These are phyloP conservation scores for Andrena marginata DNA, from an alignment of 2,888 invertebrate species.

Conservation along the genomic window DNA sequence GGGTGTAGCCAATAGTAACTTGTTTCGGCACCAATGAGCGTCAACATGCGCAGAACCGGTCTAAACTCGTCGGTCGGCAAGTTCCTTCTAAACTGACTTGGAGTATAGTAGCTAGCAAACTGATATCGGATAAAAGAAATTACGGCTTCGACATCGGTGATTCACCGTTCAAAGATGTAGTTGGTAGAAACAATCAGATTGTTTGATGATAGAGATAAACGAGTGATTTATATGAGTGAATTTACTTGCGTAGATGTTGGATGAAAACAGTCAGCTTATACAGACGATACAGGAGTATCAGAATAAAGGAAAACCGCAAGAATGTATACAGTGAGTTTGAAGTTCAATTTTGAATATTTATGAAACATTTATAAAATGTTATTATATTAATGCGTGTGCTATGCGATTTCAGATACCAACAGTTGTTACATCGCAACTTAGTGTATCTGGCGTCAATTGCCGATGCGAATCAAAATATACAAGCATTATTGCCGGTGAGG, in stretches of 20 bases:
- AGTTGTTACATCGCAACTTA: slow-evolving; percentile 97
- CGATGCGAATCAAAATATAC: slow-evolving; percentile 98
- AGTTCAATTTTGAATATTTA: neutral
- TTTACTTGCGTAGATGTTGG: slow-evolving; percentile 90
- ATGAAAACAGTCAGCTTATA: slow-evolving; percentile 98
- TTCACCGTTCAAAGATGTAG: neutral
- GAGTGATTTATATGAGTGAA: neutral
- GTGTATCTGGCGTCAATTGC: slow-evolving; percentile 98
- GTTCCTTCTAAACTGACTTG: too few species aligned
- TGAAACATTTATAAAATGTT: neutral
- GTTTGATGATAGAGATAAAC: neutral
- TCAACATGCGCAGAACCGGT: too few species aligned
- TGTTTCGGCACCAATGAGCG: too few species aligned
- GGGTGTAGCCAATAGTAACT: too few species aligned
- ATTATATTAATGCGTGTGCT: neutral
- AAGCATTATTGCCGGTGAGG: slow-evolving; percentile 94
- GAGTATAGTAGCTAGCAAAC: neutral
- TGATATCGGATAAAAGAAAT: neutral
- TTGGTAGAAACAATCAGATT: neutral
- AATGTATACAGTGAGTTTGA: slow-evolving; percentile 92
- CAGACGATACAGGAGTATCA: slow-evolving; percentile 99
- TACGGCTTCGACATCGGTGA: neutral
- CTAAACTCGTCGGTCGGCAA: too few species aligned
- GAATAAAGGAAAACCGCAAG: slow-evolving; percentile 96
- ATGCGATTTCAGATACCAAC: slow-evolving; percentile 89